A percentile compares a stretch with the other conserved stretches of the same genome.
phyloP scores from a whole-genome alignment of 1,140 invertebrate genomes.

The Pinna nobilis region DNA sequence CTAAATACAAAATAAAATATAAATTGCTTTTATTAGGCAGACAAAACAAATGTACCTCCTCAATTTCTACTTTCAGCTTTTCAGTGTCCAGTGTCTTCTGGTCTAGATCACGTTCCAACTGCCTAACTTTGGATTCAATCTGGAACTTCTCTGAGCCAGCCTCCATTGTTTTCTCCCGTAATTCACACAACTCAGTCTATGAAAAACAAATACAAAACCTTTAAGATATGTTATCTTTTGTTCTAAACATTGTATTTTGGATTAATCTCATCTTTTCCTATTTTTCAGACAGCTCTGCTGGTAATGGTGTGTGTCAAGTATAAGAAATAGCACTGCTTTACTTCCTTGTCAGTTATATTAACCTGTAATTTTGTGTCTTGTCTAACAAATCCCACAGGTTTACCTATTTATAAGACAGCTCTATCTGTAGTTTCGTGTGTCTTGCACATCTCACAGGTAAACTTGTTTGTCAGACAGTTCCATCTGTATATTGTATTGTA shows the following conservation, averaged over 20 bases:
- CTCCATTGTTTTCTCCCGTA: conserved; percentile 70
- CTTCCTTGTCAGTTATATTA: background rate
- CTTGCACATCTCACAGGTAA: background rate
- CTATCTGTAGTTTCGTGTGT: background rate
- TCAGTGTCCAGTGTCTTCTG: conserved; percentile 60
- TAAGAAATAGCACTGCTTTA: too few relatives aligned
- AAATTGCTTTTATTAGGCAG: too few relatives aligned
- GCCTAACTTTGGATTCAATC: conserved; percentile 64
- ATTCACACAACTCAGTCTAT: conserved; percentile 70
- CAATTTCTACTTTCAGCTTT: conserved; percentile 59
- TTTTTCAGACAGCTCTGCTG: too few relatives aligned
- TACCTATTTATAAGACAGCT: background rate
- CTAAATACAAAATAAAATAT: too few relatives aligned
- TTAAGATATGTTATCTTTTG: background rate
- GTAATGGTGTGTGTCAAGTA: too few relatives aligned
- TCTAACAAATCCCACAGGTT: background rate
- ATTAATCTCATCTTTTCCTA: too few relatives aligned
- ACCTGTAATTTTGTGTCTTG: background rate
- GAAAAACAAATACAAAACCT: conserved; percentile 11
- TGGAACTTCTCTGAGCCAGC: conserved; percentile 64
- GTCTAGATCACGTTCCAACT: conserved; percentile 61
- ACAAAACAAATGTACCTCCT: conserved; percentile 74
- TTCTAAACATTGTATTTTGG: too few relatives aligned
- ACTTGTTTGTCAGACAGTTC: background rate
- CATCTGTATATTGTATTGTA: background rate